A percentile compares a stretch with the other conserved stretches of the same genome.
Evolutionary conservation across 2,888 invertebrate genomes (phyloP).

Genomic region (Leptothorax acervorum): DNA sequence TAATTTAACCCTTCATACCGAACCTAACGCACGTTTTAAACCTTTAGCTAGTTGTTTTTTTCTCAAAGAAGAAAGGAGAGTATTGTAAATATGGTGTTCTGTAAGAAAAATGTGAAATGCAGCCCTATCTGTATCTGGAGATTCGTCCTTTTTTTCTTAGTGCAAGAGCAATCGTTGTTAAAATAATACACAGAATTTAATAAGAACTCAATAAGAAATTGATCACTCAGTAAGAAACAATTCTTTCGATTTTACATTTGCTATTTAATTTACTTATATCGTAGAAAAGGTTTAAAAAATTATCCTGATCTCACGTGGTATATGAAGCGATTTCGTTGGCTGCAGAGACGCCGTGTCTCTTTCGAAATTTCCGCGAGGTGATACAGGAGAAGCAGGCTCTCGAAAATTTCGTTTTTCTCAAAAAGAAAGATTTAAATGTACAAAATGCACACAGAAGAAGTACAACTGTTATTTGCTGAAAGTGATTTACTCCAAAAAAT

Average conservation of each 20-base stretch:
- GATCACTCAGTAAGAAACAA: no score
- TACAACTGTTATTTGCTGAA: background rate
- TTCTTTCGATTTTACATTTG: no score
- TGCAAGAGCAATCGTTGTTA: no score
- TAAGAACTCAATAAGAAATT: no score
- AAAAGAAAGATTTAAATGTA: background rate
- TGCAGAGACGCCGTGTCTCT: background rate
- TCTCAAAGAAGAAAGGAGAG: background rate
- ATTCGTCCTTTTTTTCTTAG: background rate
- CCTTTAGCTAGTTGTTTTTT: background rate
- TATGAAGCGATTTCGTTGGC: background rate
- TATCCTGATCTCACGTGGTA: no score
- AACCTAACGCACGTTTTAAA: conserved; percentile 20
- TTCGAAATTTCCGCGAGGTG: background rate
- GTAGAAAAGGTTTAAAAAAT: no score
- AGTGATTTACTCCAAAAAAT: background rate
- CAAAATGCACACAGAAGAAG: background rate
- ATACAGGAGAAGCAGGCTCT: background rate
- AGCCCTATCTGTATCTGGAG: no score
- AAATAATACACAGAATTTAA: no score
- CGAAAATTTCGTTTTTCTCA: background rate
- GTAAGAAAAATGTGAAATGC: background rate
- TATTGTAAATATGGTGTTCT: background rate
- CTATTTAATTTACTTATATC: no score
- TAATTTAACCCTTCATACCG: conserved; percentile 50